These are phyloP conservation scores for Oopsacas minuta DNA, from an alignment of 37 sponge, comb jelly and placozoan genomes.

Conservation along the genomic window DNA sequence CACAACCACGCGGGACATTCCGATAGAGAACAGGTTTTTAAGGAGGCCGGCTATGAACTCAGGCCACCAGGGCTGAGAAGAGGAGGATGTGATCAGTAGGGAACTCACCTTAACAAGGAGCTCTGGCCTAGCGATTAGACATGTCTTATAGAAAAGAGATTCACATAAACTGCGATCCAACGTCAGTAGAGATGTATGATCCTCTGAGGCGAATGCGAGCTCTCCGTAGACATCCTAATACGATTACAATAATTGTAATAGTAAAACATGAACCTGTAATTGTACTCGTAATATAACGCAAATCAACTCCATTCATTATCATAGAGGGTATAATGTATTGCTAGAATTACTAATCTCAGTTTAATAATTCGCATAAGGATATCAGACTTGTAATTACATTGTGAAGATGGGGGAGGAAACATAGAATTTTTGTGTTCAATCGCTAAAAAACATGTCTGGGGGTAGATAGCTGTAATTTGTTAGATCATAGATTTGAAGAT, in stretches of 20 bases:
- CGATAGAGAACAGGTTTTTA: neutral
- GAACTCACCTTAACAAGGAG: neutral
- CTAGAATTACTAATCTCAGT: too few relatives aligned
- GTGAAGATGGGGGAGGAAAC: neutral
- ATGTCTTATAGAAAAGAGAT: neutral
- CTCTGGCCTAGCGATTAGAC: neutral
- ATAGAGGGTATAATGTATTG: neutral
- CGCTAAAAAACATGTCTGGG: neutral
- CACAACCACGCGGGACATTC: slow-evolving; percentile 8
- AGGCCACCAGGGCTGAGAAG: neutral
- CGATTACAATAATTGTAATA: too few relatives aligned
- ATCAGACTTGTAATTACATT: neutral
- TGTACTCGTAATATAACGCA: neutral
- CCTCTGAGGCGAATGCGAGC: neutral
- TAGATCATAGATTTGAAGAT: too few relatives aligned
- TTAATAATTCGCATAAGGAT: neutral
- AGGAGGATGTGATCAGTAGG: neutral
- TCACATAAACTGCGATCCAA: neutral
- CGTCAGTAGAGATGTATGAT: neutral
- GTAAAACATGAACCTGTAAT: too few relatives aligned
- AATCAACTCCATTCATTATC: neutral
- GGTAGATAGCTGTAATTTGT: neutral
- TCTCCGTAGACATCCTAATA: neutral
- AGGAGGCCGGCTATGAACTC: neutral
- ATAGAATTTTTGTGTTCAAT: neutral